These are phyloP conservation scores for Eudasyphora cyanicolor DNA, from an alignment of 2,888 invertebrate species.

Conservation along the genomic window DNA sequence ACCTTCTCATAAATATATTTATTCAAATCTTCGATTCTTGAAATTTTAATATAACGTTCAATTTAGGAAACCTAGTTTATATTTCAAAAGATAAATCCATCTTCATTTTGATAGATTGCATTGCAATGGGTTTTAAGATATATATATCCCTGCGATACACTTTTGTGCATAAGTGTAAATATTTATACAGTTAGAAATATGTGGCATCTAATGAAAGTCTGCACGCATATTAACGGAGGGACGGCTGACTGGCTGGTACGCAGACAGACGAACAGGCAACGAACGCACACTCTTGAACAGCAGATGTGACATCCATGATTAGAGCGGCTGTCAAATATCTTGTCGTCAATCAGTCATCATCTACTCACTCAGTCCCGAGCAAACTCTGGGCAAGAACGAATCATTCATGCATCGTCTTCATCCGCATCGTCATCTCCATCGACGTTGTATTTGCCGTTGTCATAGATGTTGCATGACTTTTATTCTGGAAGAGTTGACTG, in stretches of 20 bases:
- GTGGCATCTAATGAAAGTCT: conserved; percentile 60
- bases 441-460: background rate
- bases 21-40: too few relatives aligned
- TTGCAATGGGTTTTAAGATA: too few relatives aligned
- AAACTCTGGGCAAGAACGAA: conserved; percentile 7
- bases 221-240: conserved; percentile 50
- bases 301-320: conserved; percentile 63
- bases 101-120: too few relatives aligned
- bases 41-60: too few relatives aligned
- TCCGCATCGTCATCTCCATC: background rate
- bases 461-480: conserved; percentile 2
- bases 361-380: background rate
- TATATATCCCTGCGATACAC: too few relatives aligned
- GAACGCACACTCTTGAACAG: conserved; percentile 54
- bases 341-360: conserved; percentile 66
- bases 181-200: conserved; percentile 61
- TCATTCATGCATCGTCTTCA: background rate
- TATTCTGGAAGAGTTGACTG: conserved; percentile 17
- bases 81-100: too few relatives aligned
- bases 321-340: conserved; percentile 67
- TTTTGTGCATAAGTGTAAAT: background rate
- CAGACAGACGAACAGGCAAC: background rate
- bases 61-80: too few relatives aligned
- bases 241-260: background rate
- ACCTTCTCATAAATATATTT: too few relatives aligned